Percentiles rank a stretch among this genome's conserved stretches.
Conservation (phyloP, 2,797 vertebrate species). For the Platalea minor region DNA sequence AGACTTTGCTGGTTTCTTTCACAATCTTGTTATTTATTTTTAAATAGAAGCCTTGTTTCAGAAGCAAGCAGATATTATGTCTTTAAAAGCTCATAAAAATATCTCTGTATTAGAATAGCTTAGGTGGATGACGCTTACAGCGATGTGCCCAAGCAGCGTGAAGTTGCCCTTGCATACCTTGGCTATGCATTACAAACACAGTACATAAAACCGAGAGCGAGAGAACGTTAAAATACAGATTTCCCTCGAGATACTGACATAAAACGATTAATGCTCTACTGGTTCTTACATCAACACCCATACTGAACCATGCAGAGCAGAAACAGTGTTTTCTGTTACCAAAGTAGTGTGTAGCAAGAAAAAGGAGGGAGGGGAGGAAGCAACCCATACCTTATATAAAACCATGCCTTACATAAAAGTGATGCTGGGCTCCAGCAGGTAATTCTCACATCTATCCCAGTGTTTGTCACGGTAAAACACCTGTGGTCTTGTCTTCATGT, state of each 20-base stretch:
- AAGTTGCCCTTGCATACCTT: background rate
- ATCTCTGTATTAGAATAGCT: background rate
- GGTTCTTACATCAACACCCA: background rate
- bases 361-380: background rate
- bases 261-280: background rate
- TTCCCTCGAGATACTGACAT: background rate
- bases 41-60: conserved; percentile 32
- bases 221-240: background rate
- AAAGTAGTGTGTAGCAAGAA: background rate
- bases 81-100: conserved; percentile 8
- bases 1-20: conserved; percentile 28
- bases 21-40: conserved; percentile 31
- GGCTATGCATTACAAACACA: background rate
- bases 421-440: background rate
- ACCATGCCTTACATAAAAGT: background rate
- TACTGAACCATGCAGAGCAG: background rate
- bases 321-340: background rate
- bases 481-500: background rate
- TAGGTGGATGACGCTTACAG: background rate
- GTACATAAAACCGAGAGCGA: background rate
- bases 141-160: background rate
- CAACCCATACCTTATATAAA: background rate
- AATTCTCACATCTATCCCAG: background rate
- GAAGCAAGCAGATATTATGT: background rate
- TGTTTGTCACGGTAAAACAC: background rate